A percentile compares a stretch with the other conserved stretches of the same genome.
Evolutionary conservation across 2,888 invertebrate genomes (phyloP).

Genomic region (Chrysomela aeneicollis): DNA sequence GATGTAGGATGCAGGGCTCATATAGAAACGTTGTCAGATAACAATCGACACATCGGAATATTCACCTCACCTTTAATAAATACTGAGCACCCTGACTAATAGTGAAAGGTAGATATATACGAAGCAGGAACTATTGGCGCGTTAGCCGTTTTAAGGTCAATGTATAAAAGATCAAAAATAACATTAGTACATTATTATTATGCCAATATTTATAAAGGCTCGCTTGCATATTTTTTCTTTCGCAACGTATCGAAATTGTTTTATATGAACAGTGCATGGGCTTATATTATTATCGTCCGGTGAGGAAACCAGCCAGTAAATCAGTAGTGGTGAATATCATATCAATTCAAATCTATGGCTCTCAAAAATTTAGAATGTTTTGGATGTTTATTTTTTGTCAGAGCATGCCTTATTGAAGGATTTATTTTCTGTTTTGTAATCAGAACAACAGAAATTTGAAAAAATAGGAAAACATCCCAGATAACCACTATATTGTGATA

Average conservation of each 20-base stretch:
- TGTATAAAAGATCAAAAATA: conserved; percentile 16
- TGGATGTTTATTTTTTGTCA: too few relatives aligned
- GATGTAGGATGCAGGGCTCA: background rate
- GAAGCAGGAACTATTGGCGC: conserved; percentile 31
- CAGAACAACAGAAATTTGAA: too few relatives aligned
- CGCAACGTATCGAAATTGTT: background rate
- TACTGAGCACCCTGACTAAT: conserved; percentile 16
- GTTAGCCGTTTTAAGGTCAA: conserved; percentile 25
- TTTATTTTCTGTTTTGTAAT: too few relatives aligned
- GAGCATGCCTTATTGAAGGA: too few relatives aligned
- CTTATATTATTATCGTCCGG: too few relatives aligned
- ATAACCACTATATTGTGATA: too few relatives aligned
- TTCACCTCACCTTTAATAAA: background rate
- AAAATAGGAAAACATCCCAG: too few relatives aligned
- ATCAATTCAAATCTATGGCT: too few relatives aligned
- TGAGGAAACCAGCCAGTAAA: too few relatives aligned
- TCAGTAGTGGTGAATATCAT: too few relatives aligned
- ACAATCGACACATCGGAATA: too few relatives aligned
- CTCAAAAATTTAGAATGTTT: too few relatives aligned
- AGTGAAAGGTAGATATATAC: conserved; percentile 30
- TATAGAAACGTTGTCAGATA: background rate
- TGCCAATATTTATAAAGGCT: conserved; percentile 15
- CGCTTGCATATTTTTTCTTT: conserved; percentile 13
- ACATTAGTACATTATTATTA: conserved; percentile 23
- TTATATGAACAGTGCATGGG: background rate